A percentile compares a stretch with the other conserved stretches of the same genome.
Conservation (phyloP, 2,113 vertebrate genomes). For the Gymnobelideus leadbeateri region DNA sequence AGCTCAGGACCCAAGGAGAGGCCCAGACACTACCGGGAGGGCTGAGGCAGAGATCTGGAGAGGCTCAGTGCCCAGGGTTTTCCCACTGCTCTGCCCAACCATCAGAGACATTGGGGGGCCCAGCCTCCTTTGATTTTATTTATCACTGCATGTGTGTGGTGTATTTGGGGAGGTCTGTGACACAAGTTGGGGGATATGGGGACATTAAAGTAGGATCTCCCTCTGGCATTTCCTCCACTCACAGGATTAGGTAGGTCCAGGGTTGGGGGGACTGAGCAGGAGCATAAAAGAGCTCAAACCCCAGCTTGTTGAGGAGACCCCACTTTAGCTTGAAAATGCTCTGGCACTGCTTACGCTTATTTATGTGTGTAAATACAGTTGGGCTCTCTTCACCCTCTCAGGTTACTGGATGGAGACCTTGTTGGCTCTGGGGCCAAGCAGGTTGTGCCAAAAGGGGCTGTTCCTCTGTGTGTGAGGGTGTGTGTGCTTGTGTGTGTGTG, state of each 20-base stretch:
- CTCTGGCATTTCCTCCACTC: not conserved
- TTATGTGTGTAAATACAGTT: constrained; percentile 20
- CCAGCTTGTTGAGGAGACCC: constrained; percentile 16
- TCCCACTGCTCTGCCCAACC: not conserved
- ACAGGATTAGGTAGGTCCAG: not conserved
- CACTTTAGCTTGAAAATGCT: constrained; percentile 30
- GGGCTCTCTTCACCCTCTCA: not conserved
- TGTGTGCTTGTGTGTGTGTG: too few species aligned
- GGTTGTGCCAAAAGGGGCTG: too few species aligned
- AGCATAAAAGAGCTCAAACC: not conserved
- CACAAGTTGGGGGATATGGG: too few species aligned
- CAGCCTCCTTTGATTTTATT: not conserved
- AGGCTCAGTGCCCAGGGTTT: not conserved
- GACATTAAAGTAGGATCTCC: not conserved
- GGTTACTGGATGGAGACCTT: not conserved
- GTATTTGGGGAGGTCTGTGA: not conserved
- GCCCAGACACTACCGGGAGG: constrained; percentile 15
- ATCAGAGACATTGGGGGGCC: not conserved
- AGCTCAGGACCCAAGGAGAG: constrained; percentile 53
- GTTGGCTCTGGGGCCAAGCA: not conserved
- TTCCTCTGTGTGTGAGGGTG: not conserved
- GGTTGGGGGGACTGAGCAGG: not conserved
- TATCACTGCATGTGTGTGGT: not conserved
- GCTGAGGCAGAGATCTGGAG: constrained; percentile 24
- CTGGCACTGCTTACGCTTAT: not conserved